A percentile compares a stretch with the other conserved stretches of the same genome.
These are phyloP conservation scores for Macrochelys suwanniensis DNA, from an alignment of 2,797 vertebrate genomes.

Conservation along the genomic window DNA sequence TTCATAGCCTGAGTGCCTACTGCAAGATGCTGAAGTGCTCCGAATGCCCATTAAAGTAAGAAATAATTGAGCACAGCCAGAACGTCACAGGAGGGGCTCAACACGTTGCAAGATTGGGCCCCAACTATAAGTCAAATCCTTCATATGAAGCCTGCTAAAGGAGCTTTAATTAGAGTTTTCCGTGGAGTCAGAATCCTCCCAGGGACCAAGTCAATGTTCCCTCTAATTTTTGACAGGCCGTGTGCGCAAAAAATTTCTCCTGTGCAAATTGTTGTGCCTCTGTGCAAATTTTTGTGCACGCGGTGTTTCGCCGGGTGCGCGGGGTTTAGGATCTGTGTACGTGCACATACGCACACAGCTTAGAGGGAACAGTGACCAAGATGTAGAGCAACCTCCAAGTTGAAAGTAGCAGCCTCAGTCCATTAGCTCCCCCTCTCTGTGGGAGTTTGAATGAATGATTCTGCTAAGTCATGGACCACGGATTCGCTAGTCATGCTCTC, in stretches of 20 bases:
- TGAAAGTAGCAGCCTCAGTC: accelerated
- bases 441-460: not conserved
- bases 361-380: too few species aligned
- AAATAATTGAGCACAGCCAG: conserved; percentile 54
- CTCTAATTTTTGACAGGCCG: too few species aligned
- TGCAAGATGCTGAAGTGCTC: conserved; percentile 64
- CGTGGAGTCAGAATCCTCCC: not conserved
- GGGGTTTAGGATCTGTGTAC: too few species aligned
- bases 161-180: not conserved
- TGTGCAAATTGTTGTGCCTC: too few species aligned
- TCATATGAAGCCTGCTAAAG: not conserved
- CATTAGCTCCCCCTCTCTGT: not conserved
- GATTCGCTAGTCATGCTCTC: not conserved
- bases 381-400: accelerated
- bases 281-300: too few species aligned
- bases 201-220: not conserved
- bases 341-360: too few species aligned
- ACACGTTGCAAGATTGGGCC: not conserved
- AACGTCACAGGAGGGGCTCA: conserved; percentile 36
- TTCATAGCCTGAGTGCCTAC: conserved; percentile 41
- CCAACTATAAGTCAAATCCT: not conserved
- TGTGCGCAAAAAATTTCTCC: too few species aligned
- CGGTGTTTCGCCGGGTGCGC: too few species aligned
- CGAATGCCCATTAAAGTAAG: conserved; percentile 44
- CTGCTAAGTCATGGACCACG: not conserved